Evolutionary conservation across 2,888 invertebrate genomes (phyloP), one percentile per base, ranked within the genome.

Genomic region (Rotaria magnacalcarata): DNA sequence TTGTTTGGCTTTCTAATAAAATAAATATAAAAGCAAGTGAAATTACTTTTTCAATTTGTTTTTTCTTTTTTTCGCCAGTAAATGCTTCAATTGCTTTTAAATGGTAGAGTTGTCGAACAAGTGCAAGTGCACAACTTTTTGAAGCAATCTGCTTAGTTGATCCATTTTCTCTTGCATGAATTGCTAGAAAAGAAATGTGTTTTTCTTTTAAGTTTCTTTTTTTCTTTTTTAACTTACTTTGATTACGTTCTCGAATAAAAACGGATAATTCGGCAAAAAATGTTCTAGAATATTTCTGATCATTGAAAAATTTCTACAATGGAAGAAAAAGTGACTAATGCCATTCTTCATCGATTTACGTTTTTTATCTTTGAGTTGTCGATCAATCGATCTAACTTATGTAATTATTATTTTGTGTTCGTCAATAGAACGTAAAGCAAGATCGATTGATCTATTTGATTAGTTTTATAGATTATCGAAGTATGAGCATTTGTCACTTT

Each of bases 81-180:
- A 94, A 97, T 0, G 96, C 93, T 90, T 96, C 96, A 88, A 98
- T 95, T 0, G 97, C 95, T 85, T 95, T 95, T 88, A 97, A 93
- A 93, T 98, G 97, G 91, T 94, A 98, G 60, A 98, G 92, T 90
- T 98, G 98, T 3, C 98, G 93, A 0, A 99, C 96, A 27, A 99
- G 92, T 0, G 97, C 97, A 67, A 99, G 92, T 0, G 98, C 97
- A 90, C 97, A 98, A 41, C 96, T 96, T 91, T 97, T 96, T 89
- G 96, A 96, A 0, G 98, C 97, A 0, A 95, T 94, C 91, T 96
- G 96, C 90, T 99, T 99, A 90, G 96, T 98, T 0, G 97, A 97
- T 0, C 96, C 98, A 19, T 95, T 95, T 91, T 98, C 98, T 86
- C 96, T 93, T 0, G 96, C 96, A 87, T 89, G 89, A n/a, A 93